phyloP scores from a whole-genome alignment of 2,888 invertebrate genomes.

The Euclidia mi region DNA sequence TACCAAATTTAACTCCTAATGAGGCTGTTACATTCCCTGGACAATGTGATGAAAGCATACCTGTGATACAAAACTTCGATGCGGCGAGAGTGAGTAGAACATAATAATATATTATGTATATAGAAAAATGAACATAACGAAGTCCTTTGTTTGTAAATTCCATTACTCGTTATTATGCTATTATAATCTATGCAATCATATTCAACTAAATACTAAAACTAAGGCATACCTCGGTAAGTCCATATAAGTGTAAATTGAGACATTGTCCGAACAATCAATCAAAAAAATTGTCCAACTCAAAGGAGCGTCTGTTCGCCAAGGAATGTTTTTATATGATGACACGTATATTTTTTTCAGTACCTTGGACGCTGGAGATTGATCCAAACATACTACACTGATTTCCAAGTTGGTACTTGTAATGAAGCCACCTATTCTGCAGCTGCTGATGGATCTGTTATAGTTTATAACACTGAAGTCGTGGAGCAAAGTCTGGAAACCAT shows the following conservation, averaged over 20 bases:
- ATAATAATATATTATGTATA: no score
- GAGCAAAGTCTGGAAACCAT: slow-evolving; percentile 84
- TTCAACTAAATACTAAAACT: no score
- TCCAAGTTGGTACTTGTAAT: slow-evolving; percentile 63
- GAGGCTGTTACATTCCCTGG: slow-evolving; percentile 68
- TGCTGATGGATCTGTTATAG: slow-evolving; percentile 62
- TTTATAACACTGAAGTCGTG: slow-evolving; percentile 70
- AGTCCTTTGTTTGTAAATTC: no score
- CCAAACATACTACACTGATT: slow-evolving; percentile 58
- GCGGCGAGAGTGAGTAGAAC: slow-evolving; percentile 67
- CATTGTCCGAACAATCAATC: no score
- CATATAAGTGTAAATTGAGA: no score
- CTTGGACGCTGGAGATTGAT: slow-evolving; percentile 64
- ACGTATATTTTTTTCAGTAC: slow-evolving; percentile 51
- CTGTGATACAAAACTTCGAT: slow-evolving; percentile 69
- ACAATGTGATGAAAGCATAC: slow-evolving; percentile 69
- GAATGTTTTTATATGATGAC: no score
- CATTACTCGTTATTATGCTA: no score
- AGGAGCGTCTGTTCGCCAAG: no score
- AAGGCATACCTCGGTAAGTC: no score
- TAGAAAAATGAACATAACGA: no score
- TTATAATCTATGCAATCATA: no score
- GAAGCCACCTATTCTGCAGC: slow-evolving; percentile 80
- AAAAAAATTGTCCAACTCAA: no score
- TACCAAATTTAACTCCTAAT: slow-evolving; percentile 64